A percentile compares a stretch with the other conserved stretches of the same genome.
phyloP scores from a whole-genome alignment of 2,113 vertebrate species.

The Phyllopteryx taeniolatus region DNA sequence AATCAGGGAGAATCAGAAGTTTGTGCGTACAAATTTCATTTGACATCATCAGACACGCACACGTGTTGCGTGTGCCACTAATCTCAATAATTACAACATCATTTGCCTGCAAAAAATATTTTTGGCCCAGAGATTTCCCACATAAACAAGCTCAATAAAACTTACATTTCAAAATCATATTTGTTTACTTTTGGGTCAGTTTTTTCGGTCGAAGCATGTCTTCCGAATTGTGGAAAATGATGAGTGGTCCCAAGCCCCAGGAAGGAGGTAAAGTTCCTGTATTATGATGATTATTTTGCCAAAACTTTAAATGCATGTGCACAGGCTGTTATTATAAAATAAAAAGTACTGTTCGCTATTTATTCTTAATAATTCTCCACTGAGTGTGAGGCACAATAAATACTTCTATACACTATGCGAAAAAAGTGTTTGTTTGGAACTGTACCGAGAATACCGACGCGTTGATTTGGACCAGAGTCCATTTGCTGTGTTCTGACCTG shows the following conservation, averaged over 20 bases:
- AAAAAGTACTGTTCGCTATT: no score
- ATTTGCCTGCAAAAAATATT: slow-evolving; percentile 70
- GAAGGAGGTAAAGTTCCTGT: no score
- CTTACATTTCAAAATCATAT: slow-evolving; percentile 1
- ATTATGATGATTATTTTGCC: no score
- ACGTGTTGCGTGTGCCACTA: slow-evolving; percentile 50
- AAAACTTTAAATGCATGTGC: no score
- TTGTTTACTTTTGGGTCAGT: background rate
- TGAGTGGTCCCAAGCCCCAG: no score
- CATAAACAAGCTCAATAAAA: slow-evolving; percentile 67
- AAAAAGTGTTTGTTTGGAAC: no score
- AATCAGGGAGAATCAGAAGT: slow-evolving; percentile 53
- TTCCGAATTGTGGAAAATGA: background rate
- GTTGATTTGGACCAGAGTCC: background rate
- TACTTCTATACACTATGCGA: no score
- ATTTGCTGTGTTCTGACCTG: background rate
- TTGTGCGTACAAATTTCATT: slow-evolving; percentile 52
- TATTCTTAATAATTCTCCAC: no score
- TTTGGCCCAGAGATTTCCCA: slow-evolving; percentile 61
- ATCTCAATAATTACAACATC: slow-evolving; percentile 71
- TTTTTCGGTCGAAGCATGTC: background rate
- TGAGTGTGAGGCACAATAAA: no score
- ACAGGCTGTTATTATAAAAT: no score
- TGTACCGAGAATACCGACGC: no score
- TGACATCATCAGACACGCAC: slow-evolving; percentile 33